These are phyloP conservation scores for Phengaris alcon DNA, from an alignment of 2,888 invertebrate species.

Conservation along the genomic window DNA sequence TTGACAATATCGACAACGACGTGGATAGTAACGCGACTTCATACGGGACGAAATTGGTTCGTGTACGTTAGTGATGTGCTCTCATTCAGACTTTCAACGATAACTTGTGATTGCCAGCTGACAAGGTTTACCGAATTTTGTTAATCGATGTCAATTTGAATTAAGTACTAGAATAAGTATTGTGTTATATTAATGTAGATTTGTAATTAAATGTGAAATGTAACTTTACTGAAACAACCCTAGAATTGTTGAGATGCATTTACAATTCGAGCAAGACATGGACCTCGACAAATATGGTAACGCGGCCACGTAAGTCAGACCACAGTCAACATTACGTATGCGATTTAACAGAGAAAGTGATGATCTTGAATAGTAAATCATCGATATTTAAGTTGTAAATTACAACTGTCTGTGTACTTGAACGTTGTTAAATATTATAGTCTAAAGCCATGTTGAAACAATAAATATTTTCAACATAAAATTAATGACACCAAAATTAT, in stretches of 20 bases:
- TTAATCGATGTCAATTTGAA: neutral
- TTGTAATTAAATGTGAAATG: neutral
- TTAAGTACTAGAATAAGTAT: no score
- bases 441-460: neutral
- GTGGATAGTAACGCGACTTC: neutral
- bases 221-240: constrained; percentile 41
- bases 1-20: constrained; percentile 18
- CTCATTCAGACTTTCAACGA: neutral
- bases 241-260: constrained; percentile 42
- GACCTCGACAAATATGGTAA: constrained; percentile 43
- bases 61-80: constrained; percentile 2
- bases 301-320: constrained; percentile 35
- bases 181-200: no score
- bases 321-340: neutral
- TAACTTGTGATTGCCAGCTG: neutral
- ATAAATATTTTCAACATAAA: neutral
- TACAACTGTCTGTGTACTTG: neutral
- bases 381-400: constrained; percentile 7
- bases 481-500: neutral
- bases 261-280: constrained; percentile 55
- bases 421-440: neutral
- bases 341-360: constrained; percentile 27
- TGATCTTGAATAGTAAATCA: neutral
- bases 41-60: constrained; percentile 3
- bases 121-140: neutral